Evolutionary conservation across 2,797 vertebrate genomes (phyloP), one percentile per base, ranked within the genome.

Genomic region (Alosa sapidissima): DNA sequence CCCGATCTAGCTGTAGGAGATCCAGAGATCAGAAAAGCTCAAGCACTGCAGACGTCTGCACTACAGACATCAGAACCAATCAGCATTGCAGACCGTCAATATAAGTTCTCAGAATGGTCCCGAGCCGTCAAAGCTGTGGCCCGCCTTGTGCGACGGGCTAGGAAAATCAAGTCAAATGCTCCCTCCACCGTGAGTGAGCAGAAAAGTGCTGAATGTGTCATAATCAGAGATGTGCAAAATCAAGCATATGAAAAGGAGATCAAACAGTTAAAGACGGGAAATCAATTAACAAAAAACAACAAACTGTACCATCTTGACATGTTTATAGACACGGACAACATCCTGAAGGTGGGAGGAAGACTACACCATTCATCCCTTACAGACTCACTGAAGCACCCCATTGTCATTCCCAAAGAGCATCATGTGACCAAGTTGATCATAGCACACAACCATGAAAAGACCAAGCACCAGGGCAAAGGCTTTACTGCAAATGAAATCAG

Each of bases 291-390:
- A 81, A 14, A 72, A 1, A 1, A 21, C 48, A 85, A 58, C 81
- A 83, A 86, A 84, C 41, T 89, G 16, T 82, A 52, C 14, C 75
- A 86, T 1, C 83, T 89, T 51, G 86, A 87, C 24, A 11, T 78
- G n/a, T 87, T 86, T 28, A 7, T 82, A 13, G 83, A 85, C 21
- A 82, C 14, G 1, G 52, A 16, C 11, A 54, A 55, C 48, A 1
- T 86, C 3, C 47, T 87, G 28, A 87, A 87, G 84, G 82, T 86
- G 84, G 85, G 87, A 86, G 84, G 87, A 75, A 62, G 82, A 82
- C 82, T 87, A 6, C 9, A n/a, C 5, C 60, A 68, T 19, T 68
- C 81, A 6, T 83, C 45, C 2, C 21, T 83, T 3, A 1, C 58
- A 4, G 75, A 84, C 5, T 82, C 85, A 10, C 48, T 89, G 9